These are phyloP conservation scores for Papilio machaon DNA, from an alignment of 1,140 invertebrate species.

Conservation along the genomic window DNA sequence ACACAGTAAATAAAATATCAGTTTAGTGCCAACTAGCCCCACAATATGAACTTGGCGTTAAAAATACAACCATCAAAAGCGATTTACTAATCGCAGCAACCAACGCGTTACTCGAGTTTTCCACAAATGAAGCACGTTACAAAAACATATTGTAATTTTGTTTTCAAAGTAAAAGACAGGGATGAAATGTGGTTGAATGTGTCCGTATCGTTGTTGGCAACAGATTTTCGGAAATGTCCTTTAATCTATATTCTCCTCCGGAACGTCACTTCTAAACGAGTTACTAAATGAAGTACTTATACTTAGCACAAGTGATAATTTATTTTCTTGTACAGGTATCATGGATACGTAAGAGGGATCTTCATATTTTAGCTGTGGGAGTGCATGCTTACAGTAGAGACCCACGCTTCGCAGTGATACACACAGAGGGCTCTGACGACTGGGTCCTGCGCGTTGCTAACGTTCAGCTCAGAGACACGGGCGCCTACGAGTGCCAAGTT, in stretches of 20 bases:
- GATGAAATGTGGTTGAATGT: too few relatives aligned
- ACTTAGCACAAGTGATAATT: neutral
- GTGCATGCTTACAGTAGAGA: slow-evolving; percentile 90
- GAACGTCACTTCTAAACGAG: neutral
- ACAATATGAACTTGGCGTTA: neutral
- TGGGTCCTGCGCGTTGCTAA: slow-evolving; percentile 93
- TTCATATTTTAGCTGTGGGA: slow-evolving; percentile 89
- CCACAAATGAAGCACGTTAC: too few relatives aligned
- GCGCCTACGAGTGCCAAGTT: slow-evolving; percentile 93
- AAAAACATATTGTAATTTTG: too few relatives aligned
- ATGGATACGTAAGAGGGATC: slow-evolving; percentile 88
- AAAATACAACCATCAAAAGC: neutral
- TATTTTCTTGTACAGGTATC: slow-evolving; percentile 83
- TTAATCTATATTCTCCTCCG: too few relatives aligned
- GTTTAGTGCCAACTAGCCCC: neutral
- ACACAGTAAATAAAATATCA: neutral
- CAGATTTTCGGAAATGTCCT: too few relatives aligned
- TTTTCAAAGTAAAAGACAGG: too few relatives aligned
- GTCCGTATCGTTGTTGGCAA: too few relatives aligned
- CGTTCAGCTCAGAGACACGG: slow-evolving; percentile 88
- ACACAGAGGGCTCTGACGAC: slow-evolving; percentile 92
- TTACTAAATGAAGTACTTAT: neutral
- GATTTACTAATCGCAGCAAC: neutral
- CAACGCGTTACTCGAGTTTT: too few relatives aligned
- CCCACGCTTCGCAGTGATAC: slow-evolving; percentile 89